Percentiles rank a stretch among this genome's conserved stretches.
These are phyloP conservation scores for Nesoenas mayeri DNA, from an alignment of 2,113 vertebrate species.

Conservation along the genomic window DNA sequence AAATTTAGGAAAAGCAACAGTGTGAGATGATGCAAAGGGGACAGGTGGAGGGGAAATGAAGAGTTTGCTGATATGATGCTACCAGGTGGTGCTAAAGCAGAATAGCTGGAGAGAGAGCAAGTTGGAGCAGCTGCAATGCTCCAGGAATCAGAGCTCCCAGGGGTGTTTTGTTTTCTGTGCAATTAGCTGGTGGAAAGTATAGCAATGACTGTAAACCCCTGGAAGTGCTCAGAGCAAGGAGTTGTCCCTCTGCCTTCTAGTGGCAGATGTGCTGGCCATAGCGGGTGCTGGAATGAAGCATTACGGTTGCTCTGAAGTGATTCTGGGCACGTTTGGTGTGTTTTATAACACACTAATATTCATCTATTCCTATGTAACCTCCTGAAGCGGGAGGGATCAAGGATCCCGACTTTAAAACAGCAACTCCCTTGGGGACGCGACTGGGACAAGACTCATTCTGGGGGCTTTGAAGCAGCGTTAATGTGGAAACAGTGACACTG, in stretches of 20 bases:
- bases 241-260: not conserved
- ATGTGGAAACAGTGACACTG: constrained; percentile 46
- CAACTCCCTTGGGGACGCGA: not conserved
- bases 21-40: not conserved
- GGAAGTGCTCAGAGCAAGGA: not conserved
- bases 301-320: not conserved
- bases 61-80: not conserved
- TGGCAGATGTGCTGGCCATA: not conserved
- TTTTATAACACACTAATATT: not conserved
- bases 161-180: not conserved
- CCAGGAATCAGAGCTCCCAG: not conserved
- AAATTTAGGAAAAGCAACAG: not conserved
- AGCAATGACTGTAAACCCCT: not conserved
- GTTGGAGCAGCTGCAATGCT: not conserved
- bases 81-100: not conserved
- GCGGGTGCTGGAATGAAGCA: not conserved
- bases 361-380: not conserved
- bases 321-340: not conserved
- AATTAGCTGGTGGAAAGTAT: fast-evolving
- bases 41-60: not conserved
- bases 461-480: not conserved
- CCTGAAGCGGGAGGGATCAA: not conserved
- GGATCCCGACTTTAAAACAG: not conserved
- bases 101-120: not conserved
- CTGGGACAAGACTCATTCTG: not conserved